Percentiles rank a stretch among this genome's conserved stretches.
Conservation (phyloP, 2,888 invertebrate genomes). For the Archips crataeganus region DNA sequence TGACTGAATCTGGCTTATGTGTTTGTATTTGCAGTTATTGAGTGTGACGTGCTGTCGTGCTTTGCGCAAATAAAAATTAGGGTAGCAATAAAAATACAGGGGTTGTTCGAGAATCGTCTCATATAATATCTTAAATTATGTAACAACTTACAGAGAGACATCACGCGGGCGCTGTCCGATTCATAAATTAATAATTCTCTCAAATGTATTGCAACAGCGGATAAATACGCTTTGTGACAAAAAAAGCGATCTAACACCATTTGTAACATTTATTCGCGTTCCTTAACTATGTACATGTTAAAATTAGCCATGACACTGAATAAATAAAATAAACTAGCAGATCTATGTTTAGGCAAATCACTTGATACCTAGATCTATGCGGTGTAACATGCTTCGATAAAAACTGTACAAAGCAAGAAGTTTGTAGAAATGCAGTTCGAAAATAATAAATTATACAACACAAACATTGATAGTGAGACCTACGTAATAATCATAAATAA, state of each 20-base stretch:
- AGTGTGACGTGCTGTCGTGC: slow-evolving; percentile 19
- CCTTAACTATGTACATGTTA: slow-evolving; percentile 47
- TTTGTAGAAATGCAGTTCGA: slow-evolving; percentile 70
- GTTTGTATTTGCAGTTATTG: not conserved
- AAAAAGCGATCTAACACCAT: slow-evolving; percentile 28
- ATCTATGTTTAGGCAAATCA: slow-evolving; percentile 61
- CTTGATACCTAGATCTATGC: slow-evolving; percentile 21
- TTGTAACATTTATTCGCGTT: slow-evolving; percentile 34
- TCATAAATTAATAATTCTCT: slow-evolving; percentile 39
- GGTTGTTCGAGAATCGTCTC: slow-evolving; percentile 72
- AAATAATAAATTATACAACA: slow-evolving; percentile 82
- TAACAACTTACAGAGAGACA: slow-evolving; percentile 76
- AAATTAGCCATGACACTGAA: slow-evolving; percentile 46
- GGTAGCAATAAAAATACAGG: slow-evolving; percentile 56
- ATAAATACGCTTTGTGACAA: slow-evolving; percentile 43
- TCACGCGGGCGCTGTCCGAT: slow-evolving; percentile 64
- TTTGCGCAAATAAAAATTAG: slow-evolving; percentile 38
- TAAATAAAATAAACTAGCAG: slow-evolving; percentile 73
- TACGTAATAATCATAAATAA: slow-evolving; percentile 52
- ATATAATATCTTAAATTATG: slow-evolving; percentile 73
- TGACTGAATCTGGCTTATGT: not conserved
- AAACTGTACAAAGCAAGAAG: slow-evolving; percentile 74
- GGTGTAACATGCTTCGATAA: slow-evolving; percentile 32
- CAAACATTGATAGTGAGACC: slow-evolving; percentile 64
- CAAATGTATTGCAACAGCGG: slow-evolving; percentile 37